Conservation (phyloP, 2,888 invertebrate genomes). For the Pinctada fucata region DNA sequence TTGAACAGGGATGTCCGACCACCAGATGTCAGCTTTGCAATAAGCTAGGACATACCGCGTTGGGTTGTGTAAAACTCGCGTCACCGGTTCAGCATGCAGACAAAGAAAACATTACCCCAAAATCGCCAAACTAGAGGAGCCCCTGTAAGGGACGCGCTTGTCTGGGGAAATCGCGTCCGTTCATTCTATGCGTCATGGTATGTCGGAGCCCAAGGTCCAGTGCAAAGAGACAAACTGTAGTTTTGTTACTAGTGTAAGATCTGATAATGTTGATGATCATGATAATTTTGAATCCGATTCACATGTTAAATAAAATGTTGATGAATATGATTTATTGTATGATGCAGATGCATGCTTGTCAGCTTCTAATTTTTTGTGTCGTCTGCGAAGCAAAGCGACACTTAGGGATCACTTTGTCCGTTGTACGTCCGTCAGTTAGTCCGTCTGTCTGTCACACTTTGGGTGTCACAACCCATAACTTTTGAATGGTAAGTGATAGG, state of each 20-base stretch:
- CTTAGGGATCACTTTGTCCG: too few species aligned
- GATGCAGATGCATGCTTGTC: neutral
- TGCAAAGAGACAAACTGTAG: neutral
- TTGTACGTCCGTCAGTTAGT: too few species aligned
- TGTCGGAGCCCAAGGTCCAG: neutral
- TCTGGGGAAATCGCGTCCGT: neutral
- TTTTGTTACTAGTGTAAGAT: neutral
- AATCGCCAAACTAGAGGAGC: neutral
- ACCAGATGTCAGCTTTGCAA: neutral
- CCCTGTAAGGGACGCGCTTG: neutral
- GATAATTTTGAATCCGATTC: too few species aligned
- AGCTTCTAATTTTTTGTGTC: neutral
- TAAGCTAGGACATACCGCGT: neutral
- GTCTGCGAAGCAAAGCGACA: too few species aligned
- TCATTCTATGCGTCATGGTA: neutral
- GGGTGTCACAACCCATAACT: too few species aligned
- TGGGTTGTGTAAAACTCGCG: neutral
- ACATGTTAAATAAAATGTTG: constrained; percentile 4
- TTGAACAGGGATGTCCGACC: neutral
- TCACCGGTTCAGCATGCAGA: neutral
- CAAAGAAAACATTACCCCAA: too few species aligned
- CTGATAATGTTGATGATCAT: neutral
- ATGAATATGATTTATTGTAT: neutral
- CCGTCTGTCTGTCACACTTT: too few species aligned
- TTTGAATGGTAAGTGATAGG: too few species aligned